These are phyloP conservation scores for Phyllopteryx taeniolatus DNA, from an alignment of 2,113 vertebrate species.

Conservation along the genomic window DNA sequence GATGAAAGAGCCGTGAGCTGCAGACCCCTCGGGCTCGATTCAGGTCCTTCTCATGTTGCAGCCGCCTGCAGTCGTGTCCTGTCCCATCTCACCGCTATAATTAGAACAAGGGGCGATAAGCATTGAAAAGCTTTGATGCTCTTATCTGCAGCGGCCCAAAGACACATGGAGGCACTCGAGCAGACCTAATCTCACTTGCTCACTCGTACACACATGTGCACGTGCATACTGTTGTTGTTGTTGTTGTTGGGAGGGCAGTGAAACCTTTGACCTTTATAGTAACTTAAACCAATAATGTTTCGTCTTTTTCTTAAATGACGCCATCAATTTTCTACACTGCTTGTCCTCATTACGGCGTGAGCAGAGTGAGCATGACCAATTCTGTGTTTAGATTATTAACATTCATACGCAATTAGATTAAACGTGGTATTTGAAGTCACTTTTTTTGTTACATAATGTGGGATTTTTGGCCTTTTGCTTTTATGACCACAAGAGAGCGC, in stretches of 20 bases:
- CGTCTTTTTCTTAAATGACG: no score
- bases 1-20: no score
- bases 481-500: neutral
- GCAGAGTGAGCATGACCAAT: no score
- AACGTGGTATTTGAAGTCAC: neutral
- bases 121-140: slow-evolving; percentile 47
- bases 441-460: neutral
- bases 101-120: slow-evolving; percentile 50
- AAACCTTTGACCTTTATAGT: no score
- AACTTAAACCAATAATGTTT: no score
- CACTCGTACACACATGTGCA: neutral
- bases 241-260: neutral
- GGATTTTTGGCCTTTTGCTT: neutral
- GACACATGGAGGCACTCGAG: slow-evolving; percentile 17
- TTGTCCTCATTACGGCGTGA: no score
- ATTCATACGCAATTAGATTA: neutral
- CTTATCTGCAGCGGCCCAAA: slow-evolving; percentile 44
- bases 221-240: neutral
- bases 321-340: no score
- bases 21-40: neutral
- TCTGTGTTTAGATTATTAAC: neutral
- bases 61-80: slow-evolving; percentile 26
- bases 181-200: slow-evolving; percentile 2
- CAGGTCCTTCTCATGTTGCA: slow-evolving; percentile 24
- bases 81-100: slow-evolving; percentile 42